Evolutionary conservation across 1,140 invertebrate genomes (phyloP).

Genomic region (Hirudo medicinalis): DNA sequence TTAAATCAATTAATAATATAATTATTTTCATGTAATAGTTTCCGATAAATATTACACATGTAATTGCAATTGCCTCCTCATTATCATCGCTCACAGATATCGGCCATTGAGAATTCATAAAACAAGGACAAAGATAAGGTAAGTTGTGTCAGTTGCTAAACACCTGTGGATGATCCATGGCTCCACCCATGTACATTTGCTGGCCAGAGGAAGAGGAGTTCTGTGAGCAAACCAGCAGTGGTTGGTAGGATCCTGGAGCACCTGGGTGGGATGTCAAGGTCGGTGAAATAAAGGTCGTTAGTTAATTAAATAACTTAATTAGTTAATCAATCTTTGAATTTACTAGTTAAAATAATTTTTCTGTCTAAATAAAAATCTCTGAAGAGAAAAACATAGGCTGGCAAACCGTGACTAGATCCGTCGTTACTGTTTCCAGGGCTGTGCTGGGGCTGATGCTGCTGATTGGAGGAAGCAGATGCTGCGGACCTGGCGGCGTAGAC

Average conservation of each 20-base stretch:
- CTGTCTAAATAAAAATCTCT: background rate
- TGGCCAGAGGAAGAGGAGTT: too few species aligned
- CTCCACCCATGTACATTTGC: conserved; percentile 57
- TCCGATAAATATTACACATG: too few species aligned
- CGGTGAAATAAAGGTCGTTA: conserved; percentile 18
- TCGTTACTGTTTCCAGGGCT: conserved; percentile 15
- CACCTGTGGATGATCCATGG: conserved; percentile 67
- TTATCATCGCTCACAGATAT: too few species aligned
- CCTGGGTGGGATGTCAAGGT: conserved; percentile 39
- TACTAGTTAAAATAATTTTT: background rate
- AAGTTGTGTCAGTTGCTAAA: conserved; percentile 66
- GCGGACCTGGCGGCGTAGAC: conserved; percentile 92
- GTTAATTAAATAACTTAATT: background rate
- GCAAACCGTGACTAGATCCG: conserved; percentile 16
- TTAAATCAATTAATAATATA: too few species aligned
- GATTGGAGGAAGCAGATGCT: conserved; percentile 6
- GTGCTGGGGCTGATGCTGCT: conserved; percentile 7
- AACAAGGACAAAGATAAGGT: too few species aligned
- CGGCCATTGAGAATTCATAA: too few species aligned
- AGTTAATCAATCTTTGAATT: background rate
- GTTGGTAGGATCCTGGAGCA: too few species aligned
- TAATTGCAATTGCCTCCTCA: too few species aligned
- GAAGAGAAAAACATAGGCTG: background rate
- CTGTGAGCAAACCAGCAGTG: too few species aligned
- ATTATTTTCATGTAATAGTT: too few species aligned